phyloP scores from a whole-genome alignment of 2,113 vertebrate species.

The Pycnonotus jocosus region DNA sequence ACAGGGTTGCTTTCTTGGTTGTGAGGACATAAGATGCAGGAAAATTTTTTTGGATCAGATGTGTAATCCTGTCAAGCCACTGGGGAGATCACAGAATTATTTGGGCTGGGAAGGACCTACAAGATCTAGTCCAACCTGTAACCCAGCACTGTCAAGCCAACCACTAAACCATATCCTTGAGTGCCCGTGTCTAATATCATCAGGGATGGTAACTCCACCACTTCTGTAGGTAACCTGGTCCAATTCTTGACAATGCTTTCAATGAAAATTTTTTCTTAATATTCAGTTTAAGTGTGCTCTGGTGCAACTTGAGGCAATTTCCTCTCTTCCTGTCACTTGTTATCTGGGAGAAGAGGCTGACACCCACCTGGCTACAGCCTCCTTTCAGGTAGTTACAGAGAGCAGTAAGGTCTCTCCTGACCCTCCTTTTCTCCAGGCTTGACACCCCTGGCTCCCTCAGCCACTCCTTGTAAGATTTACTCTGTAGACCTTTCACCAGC shows the following conservation, averaged over 20 bases:
- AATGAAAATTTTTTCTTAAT: background rate
- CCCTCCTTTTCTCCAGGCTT: background rate
- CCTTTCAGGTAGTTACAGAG: background rate
- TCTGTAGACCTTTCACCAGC: background rate
- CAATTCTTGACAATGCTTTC: background rate
- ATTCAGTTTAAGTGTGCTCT: fast-evolving
- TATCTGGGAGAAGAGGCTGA: background rate
- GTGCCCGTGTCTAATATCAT: background rate
- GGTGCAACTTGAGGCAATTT: background rate
- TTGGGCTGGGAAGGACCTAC: background rate
- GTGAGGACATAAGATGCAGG: background rate
- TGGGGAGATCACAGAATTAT: background rate
- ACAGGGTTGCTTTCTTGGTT: background rate
- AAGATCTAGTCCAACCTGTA: background rate
- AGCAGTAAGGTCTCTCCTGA: background rate
- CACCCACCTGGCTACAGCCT: background rate
- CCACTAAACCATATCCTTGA: background rate
- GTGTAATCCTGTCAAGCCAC: background rate
- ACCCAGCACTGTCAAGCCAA: background rate
- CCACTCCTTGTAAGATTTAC: background rate
- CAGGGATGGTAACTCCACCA: background rate
- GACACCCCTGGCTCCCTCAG: fast-evolving
- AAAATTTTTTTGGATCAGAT: background rate
- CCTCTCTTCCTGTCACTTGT: background rate
- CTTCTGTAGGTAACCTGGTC: background rate